Base-by-base conservation (phyloP, 2,113 vertebrate genomes). In the Pelodiscus sinensis region DNA sequence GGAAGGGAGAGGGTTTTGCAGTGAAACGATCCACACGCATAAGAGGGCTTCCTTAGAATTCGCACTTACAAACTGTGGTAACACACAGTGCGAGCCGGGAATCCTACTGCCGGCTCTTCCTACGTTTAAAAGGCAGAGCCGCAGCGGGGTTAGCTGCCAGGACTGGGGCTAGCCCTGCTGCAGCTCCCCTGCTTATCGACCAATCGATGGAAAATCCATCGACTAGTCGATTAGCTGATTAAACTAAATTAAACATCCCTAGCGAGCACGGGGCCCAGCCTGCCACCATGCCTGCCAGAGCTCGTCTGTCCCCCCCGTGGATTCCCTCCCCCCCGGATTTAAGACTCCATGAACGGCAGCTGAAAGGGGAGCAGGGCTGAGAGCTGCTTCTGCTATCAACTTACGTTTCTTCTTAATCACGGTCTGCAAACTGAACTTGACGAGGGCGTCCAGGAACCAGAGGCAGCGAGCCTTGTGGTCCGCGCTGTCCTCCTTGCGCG, bases 401-500 rank as follows among this genome's bases (percentile, higher is more conserved):
- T 99, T 97, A 99, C 99, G 92, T 94, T 99, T 99, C 62, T 96
- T 98, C 86, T 92, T 97, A 82, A 99, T 93, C 60, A 89, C 95
- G 91, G 93, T 99, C 92, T 98, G 95, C 6, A 90, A 95, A 38
- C 97, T 97, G 90, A 99, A 97, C 94, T 96, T 99, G 86, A 99
- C 91, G 35, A 99, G 98, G 54, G 97, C 94, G 27, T 98, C 98
- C 77, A 99, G 96, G 90, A 99, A 99, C 98, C 98, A 99, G 60
- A 98, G 94, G 71, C 98, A 99, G 16, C 98, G 97, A 2, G 98
- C 97, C 56, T 96, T 98, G 86, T 91, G 97, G 80, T 99, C 98
- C 89, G 98, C 97, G 6, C 87, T 97, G 93, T 92, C 97, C 31
- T 95, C 96, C 5, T 89, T 91, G 25, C 79, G 24, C 35, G 98